Percentiles rank a stretch among this genome's conserved stretches.
Conservation (phyloP, 2,797 vertebrate species). For the Tragelaphus oryx region DNA sequence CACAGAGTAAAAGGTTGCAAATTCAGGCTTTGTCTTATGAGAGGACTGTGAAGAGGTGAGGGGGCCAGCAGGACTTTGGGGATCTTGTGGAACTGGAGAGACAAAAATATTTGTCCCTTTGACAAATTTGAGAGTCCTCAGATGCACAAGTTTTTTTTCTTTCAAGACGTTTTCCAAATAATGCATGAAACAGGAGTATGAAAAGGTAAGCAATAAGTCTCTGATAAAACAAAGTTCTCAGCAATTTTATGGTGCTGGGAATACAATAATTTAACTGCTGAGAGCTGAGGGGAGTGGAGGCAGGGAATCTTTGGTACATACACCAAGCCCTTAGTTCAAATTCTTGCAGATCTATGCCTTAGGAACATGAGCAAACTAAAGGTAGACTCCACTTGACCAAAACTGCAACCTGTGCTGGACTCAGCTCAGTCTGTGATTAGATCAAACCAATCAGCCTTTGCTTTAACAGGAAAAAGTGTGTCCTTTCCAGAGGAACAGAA, state of each 20-base stretch:
- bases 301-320: neutral
- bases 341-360: neutral
- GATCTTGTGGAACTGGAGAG: neutral
- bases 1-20: neutral
- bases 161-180: neutral
- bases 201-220: conserved; percentile 5
- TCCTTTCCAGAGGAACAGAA: neutral
- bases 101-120: neutral
- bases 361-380: neutral
- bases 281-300: too few species aligned
- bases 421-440: neutral
- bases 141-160: neutral
- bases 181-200: neutral
- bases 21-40: neutral
- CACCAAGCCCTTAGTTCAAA: neutral
- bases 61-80: neutral
- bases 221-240: neutral
- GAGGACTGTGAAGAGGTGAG: neutral
- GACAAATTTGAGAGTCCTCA: neutral
- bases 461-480: neutral
- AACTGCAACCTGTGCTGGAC: neutral
- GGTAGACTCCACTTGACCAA: neutral
- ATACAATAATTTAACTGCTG: neutral
- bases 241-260: neutral
- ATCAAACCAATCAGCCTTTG: neutral